Evolutionary conservation across 2,113 vertebrate genomes (phyloP).

Genomic region (Hyperoodon ampullatus): DNA sequence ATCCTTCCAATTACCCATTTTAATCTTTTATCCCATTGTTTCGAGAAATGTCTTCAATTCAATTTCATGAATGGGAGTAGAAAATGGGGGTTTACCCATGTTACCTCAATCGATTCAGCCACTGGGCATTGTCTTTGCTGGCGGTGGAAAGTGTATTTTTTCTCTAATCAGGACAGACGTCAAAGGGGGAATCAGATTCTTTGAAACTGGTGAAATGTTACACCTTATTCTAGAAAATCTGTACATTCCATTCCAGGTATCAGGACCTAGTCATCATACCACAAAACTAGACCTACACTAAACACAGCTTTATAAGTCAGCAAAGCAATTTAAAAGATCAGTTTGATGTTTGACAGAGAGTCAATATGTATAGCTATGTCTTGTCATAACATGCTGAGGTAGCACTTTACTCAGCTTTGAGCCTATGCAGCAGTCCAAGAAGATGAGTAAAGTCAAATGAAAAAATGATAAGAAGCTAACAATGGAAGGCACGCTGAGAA

Average conservation of each 20-base stretch:
- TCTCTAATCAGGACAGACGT: neutral
- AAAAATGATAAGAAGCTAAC: neutral
- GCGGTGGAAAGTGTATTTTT: neutral
- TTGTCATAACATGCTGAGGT: slow-evolving; percentile 14
- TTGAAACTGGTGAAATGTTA: slow-evolving; percentile 34
- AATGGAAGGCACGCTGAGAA: neutral
- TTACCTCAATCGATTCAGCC: neutral
- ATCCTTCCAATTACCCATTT: neutral
- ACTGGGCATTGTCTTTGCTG: neutral
- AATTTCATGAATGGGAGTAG: neutral
- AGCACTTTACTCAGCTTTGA: slow-evolving; percentile 52
- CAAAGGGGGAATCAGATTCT: neutral
- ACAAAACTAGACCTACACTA: slow-evolving; percentile 30
- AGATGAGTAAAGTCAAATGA: slow-evolving; percentile 45
- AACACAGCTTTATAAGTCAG: slow-evolving; percentile 9
- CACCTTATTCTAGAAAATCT: slow-evolving; percentile 8
- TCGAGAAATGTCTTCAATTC: neutral
- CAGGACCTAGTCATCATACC: slow-evolving; percentile 35
- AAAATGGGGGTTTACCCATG: neutral
- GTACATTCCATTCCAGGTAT: slow-evolving; percentile 3
- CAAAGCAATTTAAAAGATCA: slow-evolving; percentile 36
- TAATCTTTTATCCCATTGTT: neutral
- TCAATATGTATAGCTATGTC: slow-evolving; percentile 11
- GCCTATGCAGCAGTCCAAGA: slow-evolving; percentile 14
- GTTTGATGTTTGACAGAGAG: slow-evolving; percentile 50